A percentile compares a stretch with the other conserved stretches of the same genome.
Evolutionary conservation across 2,888 invertebrate genomes (phyloP).

Genomic region (Hydrotaea diabolus): DNA sequence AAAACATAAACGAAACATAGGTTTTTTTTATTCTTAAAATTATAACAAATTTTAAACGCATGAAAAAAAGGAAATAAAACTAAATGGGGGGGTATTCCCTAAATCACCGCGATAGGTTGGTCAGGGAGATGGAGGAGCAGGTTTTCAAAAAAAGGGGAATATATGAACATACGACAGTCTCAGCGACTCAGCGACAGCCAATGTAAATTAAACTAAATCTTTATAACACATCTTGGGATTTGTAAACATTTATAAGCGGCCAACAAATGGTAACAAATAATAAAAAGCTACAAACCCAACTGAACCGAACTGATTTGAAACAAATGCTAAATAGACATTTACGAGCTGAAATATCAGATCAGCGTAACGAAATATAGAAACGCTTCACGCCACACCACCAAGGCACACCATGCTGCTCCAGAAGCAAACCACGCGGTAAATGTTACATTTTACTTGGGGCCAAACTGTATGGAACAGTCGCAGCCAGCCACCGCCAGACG

Average conservation of each 20-base stretch:
- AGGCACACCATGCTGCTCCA: background rate
- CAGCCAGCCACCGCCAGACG: too few species aligned
- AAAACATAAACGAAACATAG: background rate
- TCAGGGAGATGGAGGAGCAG: background rate
- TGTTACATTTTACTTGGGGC: background rate
- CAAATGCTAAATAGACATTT: slow-evolving; percentile 40
- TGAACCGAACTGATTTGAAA: slow-evolving; percentile 21
- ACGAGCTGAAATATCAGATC: slow-evolving; percentile 11
- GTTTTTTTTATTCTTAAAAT: background rate
- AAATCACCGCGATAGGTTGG: too few species aligned
- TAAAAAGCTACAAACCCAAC: background rate
- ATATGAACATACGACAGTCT: background rate
- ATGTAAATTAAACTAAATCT: slow-evolving; percentile 39
- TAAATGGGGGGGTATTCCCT: background rate
- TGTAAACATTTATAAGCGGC: slow-evolving; percentile 29
- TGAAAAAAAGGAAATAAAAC: slow-evolving; percentile 3
- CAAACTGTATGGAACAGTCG: background rate
- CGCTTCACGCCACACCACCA: background rate
- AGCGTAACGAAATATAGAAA: slow-evolving; percentile 28
- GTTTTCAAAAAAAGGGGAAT: background rate
- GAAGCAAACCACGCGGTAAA: too few species aligned
- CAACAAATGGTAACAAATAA: background rate
- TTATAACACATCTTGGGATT: slow-evolving; percentile 28
- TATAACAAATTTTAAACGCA: background rate
- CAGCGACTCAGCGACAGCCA: background rate